Evolutionary conservation across 2,113 vertebrate genomes (phyloP).

Genomic region (Pedionomus torquatus): DNA sequence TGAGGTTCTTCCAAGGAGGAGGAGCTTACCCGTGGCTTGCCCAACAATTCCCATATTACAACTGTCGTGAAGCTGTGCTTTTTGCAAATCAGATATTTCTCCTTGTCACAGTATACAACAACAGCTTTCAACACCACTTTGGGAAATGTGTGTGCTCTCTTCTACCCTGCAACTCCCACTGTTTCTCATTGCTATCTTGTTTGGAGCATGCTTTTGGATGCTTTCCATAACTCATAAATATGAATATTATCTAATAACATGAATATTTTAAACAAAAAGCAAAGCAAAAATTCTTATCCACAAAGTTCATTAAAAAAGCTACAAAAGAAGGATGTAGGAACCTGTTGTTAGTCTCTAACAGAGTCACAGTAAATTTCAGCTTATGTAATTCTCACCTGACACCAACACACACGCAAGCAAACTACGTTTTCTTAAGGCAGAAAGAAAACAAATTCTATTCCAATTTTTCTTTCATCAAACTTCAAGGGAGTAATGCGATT

Average conservation of each 20-base stretch:
- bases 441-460: not conserved
- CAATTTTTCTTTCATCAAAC: not conserved
- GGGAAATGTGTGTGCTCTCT: not conserved
- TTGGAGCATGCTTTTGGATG: not conserved
- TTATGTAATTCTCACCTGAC: not conserved
- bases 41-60: not conserved
- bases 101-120: not conserved
- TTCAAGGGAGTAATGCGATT: not conserved
- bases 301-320: not conserved
- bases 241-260: not conserved
- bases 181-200: not conserved
- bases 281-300: not conserved
- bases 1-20: not conserved
- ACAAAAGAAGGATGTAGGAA: not conserved
- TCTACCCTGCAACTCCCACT: not conserved
- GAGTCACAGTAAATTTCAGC: not conserved
- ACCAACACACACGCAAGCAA: not conserved
- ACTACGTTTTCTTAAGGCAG: not conserved
- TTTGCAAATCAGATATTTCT: not conserved
- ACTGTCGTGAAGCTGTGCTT: not conserved
- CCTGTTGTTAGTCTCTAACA: not conserved
- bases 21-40: not conserved
- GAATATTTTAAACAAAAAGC: not conserved
- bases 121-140: not conserved
- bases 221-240: not conserved